These are phyloP conservation scores for Euphonia xanthogaster DNA, from an alignment of 2,797 vertebrate genomes.

Conservation along the genomic window DNA sequence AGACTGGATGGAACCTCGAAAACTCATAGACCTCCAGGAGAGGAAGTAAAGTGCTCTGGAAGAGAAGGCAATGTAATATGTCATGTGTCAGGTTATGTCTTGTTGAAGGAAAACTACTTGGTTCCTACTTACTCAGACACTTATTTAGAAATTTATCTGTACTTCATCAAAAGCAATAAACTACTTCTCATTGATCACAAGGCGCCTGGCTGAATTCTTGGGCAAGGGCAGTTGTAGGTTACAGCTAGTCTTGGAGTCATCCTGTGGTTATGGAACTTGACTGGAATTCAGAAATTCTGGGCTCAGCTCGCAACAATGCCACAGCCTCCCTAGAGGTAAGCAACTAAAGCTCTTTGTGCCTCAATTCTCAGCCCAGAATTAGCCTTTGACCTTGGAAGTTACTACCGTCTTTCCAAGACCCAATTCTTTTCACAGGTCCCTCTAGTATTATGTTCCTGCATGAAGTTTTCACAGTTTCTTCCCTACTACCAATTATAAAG, in stretches of 20 bases:
- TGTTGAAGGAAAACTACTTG: not conserved
- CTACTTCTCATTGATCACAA: not conserved
- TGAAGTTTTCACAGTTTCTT: not conserved
- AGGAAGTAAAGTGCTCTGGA: not conserved
- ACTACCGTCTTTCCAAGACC: not conserved
- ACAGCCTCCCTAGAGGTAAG: not conserved
- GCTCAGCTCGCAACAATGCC: not conserved
- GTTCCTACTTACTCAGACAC: not conserved
- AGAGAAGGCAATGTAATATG: not conserved
- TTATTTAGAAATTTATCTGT: not conserved
- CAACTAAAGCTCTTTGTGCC: not conserved
- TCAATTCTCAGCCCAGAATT: not conserved
- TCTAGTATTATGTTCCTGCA: not conserved
- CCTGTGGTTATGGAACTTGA: not conserved
- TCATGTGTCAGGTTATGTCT: not conserved
- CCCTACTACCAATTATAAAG: not conserved
- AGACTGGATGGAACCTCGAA: conserved; percentile 44
- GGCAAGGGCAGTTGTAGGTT: not conserved
- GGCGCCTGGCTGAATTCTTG: not conserved
- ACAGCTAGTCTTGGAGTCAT: not conserved
- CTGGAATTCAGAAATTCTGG: not conserved
- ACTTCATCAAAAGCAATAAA: not conserved
- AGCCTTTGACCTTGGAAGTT: not conserved
- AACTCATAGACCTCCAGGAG: conserved; percentile 9
- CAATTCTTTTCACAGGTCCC: not conserved